Percentiles rank a stretch among this genome's conserved stretches.
These are phyloP conservation scores for Eilema sororculum DNA, from an alignment of 2,888 invertebrate species.

Conservation along the genomic window DNA sequence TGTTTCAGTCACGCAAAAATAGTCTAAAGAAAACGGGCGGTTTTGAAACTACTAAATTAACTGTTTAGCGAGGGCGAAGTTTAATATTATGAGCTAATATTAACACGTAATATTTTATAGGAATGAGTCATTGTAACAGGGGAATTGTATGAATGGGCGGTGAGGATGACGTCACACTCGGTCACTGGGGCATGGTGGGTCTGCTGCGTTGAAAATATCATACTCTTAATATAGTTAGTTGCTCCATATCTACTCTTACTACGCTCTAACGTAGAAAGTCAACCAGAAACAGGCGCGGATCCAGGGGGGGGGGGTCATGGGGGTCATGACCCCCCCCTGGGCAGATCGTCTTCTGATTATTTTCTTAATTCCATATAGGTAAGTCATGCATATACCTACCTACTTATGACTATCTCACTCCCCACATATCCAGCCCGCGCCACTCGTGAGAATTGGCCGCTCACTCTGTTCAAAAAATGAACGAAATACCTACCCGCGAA, in stretches of 20 bases:
- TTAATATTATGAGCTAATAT: slow-evolving; percentile 35
- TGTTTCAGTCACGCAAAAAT: slow-evolving; percentile 45
- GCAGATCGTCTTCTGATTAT: too few relatives aligned
- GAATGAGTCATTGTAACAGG: slow-evolving; percentile 45
- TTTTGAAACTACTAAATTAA: slow-evolving; percentile 21
- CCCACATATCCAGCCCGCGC: too few relatives aligned
- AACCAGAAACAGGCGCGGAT: too few relatives aligned
- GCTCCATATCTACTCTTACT: background rate
- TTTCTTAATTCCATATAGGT: too few relatives aligned
- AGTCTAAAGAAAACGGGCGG: slow-evolving; percentile 25
- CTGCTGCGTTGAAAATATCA: background rate
- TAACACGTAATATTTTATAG: slow-evolving; percentile 39
- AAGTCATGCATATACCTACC: too few relatives aligned
- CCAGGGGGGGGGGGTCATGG: too few relatives aligned
- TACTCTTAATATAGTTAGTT: background rate
- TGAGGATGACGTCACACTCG: slow-evolving; percentile 46
- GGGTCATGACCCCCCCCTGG: too few relatives aligned
- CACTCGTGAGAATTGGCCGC: too few relatives aligned
- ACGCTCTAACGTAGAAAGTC: background rate
- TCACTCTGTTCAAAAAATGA: too few relatives aligned
- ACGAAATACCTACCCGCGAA: too few relatives aligned
- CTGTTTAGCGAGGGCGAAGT: slow-evolving; percentile 34
- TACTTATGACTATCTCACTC: too few relatives aligned
- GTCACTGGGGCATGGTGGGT: slow-evolving; percentile 39
- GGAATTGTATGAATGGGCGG: slow-evolving; percentile 31